Evolutionary conservation across 2,113 vertebrate species (phyloP).

Genomic region (Epinephelus lanceolatus): DNA sequence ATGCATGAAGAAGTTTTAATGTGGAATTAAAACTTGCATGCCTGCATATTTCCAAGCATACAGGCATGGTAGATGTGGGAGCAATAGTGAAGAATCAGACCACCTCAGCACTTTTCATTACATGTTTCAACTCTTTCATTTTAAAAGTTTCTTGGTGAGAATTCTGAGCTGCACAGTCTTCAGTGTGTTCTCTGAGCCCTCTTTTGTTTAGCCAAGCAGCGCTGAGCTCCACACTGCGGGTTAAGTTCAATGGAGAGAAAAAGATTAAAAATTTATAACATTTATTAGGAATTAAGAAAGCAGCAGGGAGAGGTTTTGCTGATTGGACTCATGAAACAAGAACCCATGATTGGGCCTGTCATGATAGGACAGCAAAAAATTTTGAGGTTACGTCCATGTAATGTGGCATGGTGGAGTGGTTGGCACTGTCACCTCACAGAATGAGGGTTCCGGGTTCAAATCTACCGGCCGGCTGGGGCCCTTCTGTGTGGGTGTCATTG

Average conservation of each 20-base stretch:
- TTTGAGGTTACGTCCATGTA: no score
- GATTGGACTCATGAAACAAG: neutral
- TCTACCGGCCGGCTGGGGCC: no score
- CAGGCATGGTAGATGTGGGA: neutral
- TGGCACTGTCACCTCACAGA: no score
- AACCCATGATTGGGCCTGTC: no score
- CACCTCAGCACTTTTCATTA: neutral
- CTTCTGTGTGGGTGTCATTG: no score
- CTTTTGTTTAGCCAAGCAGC: neutral
- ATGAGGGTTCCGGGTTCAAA: no score
- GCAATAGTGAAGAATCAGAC: neutral
- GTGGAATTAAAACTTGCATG: neutral
- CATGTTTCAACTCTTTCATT: neutral
- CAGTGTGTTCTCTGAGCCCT: neutral
- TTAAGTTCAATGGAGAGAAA: neutral
- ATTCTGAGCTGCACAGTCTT: neutral
- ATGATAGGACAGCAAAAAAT: no score
- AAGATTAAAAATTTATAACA: neutral
- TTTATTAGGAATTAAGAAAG: neutral
- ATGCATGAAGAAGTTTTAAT: neutral
- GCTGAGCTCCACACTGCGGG: neutral
- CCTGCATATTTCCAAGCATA: neutral
- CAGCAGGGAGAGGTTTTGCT: neutral
- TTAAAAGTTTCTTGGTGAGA: neutral
- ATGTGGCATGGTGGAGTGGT: no score